phyloP scores from a whole-genome alignment of 2,113 vertebrate species.

The Xenotilapia leptura region DNA sequence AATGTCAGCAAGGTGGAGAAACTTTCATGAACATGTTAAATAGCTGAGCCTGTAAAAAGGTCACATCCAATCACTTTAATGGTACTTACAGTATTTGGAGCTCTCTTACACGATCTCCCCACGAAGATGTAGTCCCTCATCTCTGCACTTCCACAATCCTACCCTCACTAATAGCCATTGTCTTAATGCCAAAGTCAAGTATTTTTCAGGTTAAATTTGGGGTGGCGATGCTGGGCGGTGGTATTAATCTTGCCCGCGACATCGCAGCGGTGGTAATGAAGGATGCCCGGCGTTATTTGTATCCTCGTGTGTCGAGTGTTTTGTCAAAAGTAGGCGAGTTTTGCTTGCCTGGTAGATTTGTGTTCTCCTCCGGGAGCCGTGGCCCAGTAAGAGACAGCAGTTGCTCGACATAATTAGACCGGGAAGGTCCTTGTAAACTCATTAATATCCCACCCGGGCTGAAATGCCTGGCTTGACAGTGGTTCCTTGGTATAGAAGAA shows the following conservation, averaged over 20 bases:
- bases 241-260: conserved; percentile 42
- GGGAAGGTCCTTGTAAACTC: conserved; percentile 75
- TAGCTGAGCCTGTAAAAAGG: conserved; percentile 29
- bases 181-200: conserved; percentile 45
- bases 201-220: conserved; percentile 68
- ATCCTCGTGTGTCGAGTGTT: conserved; percentile 68
- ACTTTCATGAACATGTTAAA: conserved; percentile 25
- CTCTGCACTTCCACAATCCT: background rate
- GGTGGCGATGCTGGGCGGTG: conserved; percentile 28
- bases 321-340: conserved; percentile 76
- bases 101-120: background rate
- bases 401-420: conserved; percentile 79
- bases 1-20: conserved; percentile 42
- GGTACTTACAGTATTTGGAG: background rate
- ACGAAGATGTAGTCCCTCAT: background rate
- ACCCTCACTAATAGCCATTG: conserved; percentile 22
- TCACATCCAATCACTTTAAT: conserved; percentile 44
- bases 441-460: conserved; percentile 73
- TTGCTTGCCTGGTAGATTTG: conserved; percentile 73
- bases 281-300: conserved; percentile 64
- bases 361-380: conserved; percentile 67
- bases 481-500: conserved; percentile 14
- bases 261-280: conserved; percentile 48
- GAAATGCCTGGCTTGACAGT: conserved; percentile 39
- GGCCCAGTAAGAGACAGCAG: conserved; percentile 75